Evolutionary conservation across 2,888 invertebrate genomes (phyloP), one percentile per base, ranked within the genome.

Genomic region (Nowickia ferox): DNA sequence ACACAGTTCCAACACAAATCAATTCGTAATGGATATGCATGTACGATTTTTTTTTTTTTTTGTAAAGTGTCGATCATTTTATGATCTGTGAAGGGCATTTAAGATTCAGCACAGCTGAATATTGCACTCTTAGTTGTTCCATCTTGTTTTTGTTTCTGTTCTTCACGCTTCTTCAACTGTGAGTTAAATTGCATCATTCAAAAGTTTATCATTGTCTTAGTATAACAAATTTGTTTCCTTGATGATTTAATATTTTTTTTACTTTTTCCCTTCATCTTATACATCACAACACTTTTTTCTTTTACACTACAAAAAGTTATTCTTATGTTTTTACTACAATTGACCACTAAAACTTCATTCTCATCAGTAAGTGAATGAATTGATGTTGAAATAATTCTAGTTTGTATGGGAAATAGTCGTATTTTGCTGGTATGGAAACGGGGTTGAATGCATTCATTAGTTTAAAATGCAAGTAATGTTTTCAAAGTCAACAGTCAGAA

Each of bases 401-500:
- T 79, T 71, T 75, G 59, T 51, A 59, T 19, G 30, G 68, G 44
- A 66, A 81, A 68, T 59, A 68, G 0, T 46, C 1, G 38, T 40
- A 19, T 42, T 51, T 75, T 72, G 42, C 22, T 11, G 71, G 48
- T 65, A 65, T 17, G 53, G 71, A 76, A 76, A 46, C 44, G 51
- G 71, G 65, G 57, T 68, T 84, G 76, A 84, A 63, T 80, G 76
- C 80, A 81, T 77, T 74, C 81, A 84, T 81, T 84, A 81, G 61
- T 84, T 74, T 59, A 46, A 84, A 81, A 84, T 77, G 77, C 77
- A 72, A 77, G 81, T 81, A 81, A 81, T 81, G 55, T 81, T 84
- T 77, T 81, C 81, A 81, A 84, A 74, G 84, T 84, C 84, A 81
- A 77, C 72, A 84, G 76, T 66, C 59, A 74, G 71, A 80, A 61